phyloP scores from a whole-genome alignment of 1,140 invertebrate species.

The Drosophila pectinifera region DNA sequence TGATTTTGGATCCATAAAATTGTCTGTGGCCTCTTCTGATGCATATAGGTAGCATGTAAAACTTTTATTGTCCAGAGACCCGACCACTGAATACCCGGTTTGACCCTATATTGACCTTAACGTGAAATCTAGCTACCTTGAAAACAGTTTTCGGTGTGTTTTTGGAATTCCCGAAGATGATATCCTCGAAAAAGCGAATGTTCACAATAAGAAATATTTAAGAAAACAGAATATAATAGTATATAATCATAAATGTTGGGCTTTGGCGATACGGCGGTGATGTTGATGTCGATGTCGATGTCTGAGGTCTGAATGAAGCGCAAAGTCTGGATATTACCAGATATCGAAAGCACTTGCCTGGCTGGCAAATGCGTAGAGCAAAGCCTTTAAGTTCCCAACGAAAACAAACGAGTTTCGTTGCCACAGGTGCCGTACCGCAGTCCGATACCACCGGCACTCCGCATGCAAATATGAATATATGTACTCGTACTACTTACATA shows the following conservation, averaged over 20 bases:
- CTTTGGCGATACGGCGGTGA: not conserved
- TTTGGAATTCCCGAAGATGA: too few species aligned
- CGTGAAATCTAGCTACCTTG: too few species aligned
- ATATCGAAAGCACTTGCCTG: constrained; percentile 42
- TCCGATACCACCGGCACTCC: constrained; percentile 24
- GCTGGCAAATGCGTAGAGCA: constrained; percentile 41
- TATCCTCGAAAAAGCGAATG: too few species aligned
- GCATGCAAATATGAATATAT: constrained; percentile 29
- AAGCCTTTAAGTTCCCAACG: constrained; percentile 48
- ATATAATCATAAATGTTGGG: not conserved
- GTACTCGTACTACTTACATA: constrained; percentile 1
- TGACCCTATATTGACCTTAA: too few species aligned
- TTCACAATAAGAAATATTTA: not conserved
- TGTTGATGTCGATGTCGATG: too few species aligned
- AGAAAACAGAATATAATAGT: not conserved
- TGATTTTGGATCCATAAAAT: not conserved
- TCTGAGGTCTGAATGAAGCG: constrained; percentile 22
- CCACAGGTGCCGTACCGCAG: constrained; percentile 17
- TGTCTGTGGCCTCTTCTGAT: too few species aligned
- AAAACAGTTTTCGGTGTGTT: too few species aligned
- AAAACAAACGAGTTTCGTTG: constrained; percentile 42
- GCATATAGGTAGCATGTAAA: too few species aligned
- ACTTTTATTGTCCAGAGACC: too few species aligned
- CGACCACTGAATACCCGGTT: not conserved
- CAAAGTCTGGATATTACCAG: constrained; percentile 52